phyloP scores from a whole-genome alignment of 2,113 vertebrate species.

The Urocitellus parryii region DNA sequence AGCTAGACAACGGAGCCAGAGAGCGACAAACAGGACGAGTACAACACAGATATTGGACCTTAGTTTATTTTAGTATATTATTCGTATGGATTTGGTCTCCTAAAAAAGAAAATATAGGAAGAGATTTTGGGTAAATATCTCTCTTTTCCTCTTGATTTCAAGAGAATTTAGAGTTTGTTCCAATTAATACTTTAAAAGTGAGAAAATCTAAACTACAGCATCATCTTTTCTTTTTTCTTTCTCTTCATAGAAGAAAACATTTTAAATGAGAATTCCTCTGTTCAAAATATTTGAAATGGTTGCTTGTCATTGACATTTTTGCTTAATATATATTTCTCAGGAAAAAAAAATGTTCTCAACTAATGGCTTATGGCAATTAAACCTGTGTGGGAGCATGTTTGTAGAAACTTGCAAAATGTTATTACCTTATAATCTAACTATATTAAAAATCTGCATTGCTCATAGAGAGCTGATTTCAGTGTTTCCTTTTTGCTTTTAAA shows the following conservation, averaged over 20 bases:
- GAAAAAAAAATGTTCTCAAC: slow-evolving; percentile 29
- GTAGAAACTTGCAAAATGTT: slow-evolving; percentile 67
- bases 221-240: slow-evolving; percentile 1
- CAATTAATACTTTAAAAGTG: not conserved
- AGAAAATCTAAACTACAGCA: slow-evolving; percentile 22
- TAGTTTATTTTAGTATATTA: not conserved
- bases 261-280: slow-evolving; percentile 10
- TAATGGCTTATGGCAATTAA: slow-evolving; percentile 66
- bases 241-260: slow-evolving; percentile 13
- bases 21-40: not conserved
- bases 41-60: rapidly evolving
- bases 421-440: slow-evolving; percentile 65
- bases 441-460: slow-evolving; percentile 71
- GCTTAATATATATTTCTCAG: slow-evolving; percentile 48
- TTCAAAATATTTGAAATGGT: slow-evolving; percentile 38
- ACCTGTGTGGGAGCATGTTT: slow-evolving; percentile 52
- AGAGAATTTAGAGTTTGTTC: not conserved
- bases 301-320: slow-evolving; percentile 62
- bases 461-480: slow-evolving; percentile 36
- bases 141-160: not conserved
- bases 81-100: not conserved
- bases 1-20: not conserved
- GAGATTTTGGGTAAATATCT: not conserved
- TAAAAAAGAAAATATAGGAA: not conserved
- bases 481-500: slow-evolving; percentile 62